Conservation (phyloP, 1,140 invertebrate species). For the Neotoxoptera formosana region DNA sequence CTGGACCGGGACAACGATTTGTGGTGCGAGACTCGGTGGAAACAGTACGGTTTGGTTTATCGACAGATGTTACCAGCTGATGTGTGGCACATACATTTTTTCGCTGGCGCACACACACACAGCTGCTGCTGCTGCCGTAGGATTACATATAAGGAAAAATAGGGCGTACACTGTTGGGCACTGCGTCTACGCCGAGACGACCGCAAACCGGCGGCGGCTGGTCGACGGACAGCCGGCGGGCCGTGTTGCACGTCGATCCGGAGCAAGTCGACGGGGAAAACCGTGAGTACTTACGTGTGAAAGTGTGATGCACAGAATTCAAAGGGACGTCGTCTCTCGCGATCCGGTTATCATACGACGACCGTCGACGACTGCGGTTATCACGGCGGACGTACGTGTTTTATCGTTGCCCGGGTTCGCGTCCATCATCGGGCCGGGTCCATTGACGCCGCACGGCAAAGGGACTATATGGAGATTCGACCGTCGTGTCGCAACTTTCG, state of each 20-base stretch:
- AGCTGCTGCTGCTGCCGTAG: not conserved
- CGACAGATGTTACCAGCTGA: constrained; percentile 56
- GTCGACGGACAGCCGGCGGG: not conserved
- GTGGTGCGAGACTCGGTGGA: not conserved
- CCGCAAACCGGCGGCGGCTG: not conserved
- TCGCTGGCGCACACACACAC: constrained; percentile 34
- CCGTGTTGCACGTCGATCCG: not conserved
- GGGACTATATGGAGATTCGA: not conserved
- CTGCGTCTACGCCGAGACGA: not conserved
- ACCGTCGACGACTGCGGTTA: constrained; percentile 30
- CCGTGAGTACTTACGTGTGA: constrained; percentile 44
- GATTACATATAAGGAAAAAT: constrained; percentile 48
- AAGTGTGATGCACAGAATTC: constrained; percentile 43
- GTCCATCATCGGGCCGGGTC: not conserved
- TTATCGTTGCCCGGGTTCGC: not conserved
- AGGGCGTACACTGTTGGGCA: constrained; percentile 34
- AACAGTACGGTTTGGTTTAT: not conserved
- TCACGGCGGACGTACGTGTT: constrained; percentile 23
- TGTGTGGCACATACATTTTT: constrained; percentile 48
- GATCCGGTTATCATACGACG: constrained; percentile 50
- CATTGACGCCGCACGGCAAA: not conserved
- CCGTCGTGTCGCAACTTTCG: too few relatives aligned
- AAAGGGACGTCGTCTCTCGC: constrained; percentile 43
- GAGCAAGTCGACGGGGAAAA: not conserved
- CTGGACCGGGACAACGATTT: not conserved